These are phyloP conservation scores for Alectoris magna DNA, from an alignment of 2,797 vertebrate species.

Conservation along the genomic window DNA sequence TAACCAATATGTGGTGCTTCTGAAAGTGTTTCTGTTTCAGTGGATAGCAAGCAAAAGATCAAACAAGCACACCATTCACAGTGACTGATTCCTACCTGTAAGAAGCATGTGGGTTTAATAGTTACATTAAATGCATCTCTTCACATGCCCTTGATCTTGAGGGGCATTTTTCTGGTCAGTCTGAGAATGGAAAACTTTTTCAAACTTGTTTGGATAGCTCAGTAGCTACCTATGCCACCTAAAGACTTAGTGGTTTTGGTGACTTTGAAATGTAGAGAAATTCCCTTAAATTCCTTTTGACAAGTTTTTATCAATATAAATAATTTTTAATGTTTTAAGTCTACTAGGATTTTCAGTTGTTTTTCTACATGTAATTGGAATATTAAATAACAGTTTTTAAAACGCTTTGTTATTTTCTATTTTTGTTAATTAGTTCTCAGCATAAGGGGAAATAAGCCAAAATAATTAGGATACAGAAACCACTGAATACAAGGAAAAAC, in stretches of 20 bases:
- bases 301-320: not conserved
- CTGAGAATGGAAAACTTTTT: not conserved
- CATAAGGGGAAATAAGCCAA: not conserved
- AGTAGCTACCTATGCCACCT: not conserved
- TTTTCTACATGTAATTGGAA: not conserved
- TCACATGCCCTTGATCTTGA: not conserved
- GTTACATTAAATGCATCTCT: not conserved
- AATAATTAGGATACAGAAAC: not conserved
- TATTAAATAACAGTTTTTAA: not conserved
- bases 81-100: not conserved
- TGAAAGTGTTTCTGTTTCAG: no score
- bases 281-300: constrained; percentile 25
- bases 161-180: not conserved
- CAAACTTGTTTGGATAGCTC: not conserved
- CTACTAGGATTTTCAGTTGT: not conserved
- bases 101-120: not conserved
- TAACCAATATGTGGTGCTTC: no score
- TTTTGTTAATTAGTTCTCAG: not conserved
- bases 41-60: not conserved
- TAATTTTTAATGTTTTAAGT: not conserved
- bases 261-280: constrained; percentile 41
- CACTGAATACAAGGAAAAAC: not conserved
- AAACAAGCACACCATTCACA: not conserved
- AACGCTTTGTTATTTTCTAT: not conserved
- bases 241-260: not conserved